Evolutionary conservation across 2,888 invertebrate genomes (phyloP).

Genomic region (Microchrysa polita): DNA sequence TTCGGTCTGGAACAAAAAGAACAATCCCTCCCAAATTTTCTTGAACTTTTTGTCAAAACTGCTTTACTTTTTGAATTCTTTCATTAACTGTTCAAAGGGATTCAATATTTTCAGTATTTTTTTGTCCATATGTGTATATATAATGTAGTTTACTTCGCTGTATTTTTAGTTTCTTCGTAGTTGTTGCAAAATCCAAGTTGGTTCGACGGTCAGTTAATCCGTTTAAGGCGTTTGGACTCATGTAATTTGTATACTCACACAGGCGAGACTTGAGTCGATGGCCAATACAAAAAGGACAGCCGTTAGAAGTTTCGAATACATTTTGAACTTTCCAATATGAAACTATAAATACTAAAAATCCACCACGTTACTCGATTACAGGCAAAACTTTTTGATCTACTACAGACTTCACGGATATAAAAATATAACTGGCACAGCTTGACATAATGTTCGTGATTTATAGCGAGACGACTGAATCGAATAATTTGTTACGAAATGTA

Average conservation of each 20-base stretch:
- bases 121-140: no score
- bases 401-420: neutral
- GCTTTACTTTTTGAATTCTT: no score
- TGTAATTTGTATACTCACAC: conserved; percentile 56
- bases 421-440: neutral
- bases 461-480: neutral
- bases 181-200: no score
- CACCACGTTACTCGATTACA: neutral
- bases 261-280: conserved; percentile 55
- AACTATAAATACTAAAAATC: no score
- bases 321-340: neutral
- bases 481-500: no score
- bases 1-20: no score
- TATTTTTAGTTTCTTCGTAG: no score
- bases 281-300: conserved; percentile 31
- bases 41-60: no score
- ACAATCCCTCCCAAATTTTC: no score
- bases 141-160: no score
- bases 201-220: neutral
- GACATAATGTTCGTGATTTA: neutral
- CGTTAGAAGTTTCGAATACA: neutral
- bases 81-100: no score
- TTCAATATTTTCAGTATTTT: no score
- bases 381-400: neutral
- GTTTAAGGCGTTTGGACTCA: neutral